A percentile compares a stretch with the other conserved stretches of the same genome.
Conservation (phyloP, 2,113 vertebrate genomes). For the Nicator chloris region DNA sequence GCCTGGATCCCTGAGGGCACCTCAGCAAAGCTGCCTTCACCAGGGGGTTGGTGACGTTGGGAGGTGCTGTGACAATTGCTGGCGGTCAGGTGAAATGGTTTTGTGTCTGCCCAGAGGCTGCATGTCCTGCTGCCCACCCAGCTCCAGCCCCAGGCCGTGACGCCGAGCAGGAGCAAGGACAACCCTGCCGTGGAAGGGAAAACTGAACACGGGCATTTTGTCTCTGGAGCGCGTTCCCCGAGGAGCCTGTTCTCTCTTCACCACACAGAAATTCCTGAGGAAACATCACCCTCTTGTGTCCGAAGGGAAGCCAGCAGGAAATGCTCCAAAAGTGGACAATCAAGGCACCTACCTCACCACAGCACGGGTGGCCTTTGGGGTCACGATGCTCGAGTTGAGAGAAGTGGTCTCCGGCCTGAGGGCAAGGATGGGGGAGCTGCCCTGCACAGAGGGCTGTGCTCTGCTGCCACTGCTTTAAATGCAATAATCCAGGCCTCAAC, state of each 20-base stretch:
- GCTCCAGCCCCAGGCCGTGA: not conserved
- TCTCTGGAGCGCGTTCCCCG: accelerated
- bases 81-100: not conserved
- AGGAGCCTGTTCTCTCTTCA: accelerated
- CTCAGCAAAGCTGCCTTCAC: not conserved
- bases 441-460: not conserved
- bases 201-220: accelerated
- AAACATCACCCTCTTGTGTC: slow-evolving; percentile 54
- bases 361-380: accelerated
- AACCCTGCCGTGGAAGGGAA: no score
- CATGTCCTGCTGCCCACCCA: accelerated
- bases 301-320: not conserved
- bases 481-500: not conserved
- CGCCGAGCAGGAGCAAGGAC: not conserved
- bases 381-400: not conserved
- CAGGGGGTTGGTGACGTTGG: not conserved
- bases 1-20: not conserved
- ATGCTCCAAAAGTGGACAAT: not conserved
- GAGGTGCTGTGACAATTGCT: not conserved
- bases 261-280: not conserved
- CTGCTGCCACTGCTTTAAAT: not conserved
- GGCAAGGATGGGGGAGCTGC: not conserved
- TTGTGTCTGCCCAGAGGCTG: not conserved
- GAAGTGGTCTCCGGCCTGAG: not conserved
- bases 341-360: not conserved